These are phyloP conservation scores for Aphodius sticticus DNA, from an alignment of 2,888 invertebrate species.

Conservation along the genomic window DNA sequence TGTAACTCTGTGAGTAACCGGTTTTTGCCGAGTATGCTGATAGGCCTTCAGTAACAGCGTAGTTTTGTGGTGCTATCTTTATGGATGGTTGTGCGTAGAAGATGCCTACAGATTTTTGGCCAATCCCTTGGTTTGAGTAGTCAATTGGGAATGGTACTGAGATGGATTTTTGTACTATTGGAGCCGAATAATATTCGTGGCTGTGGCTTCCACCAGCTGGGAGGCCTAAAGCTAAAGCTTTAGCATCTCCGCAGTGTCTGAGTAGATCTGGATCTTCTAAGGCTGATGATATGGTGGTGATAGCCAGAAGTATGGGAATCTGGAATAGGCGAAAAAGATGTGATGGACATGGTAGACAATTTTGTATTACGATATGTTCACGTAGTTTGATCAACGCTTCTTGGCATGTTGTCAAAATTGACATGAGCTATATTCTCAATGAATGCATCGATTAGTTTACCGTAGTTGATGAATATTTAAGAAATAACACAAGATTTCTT, in stretches of 20 bases:
- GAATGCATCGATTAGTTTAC: too few relatives aligned
- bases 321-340: background rate
- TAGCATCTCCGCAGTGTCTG: slow-evolving; percentile 48
- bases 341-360: too few relatives aligned
- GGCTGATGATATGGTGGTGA: slow-evolving; percentile 32
- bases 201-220: slow-evolving; percentile 39
- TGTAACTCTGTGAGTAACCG: slow-evolving; percentile 8
- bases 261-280: slow-evolving; percentile 49
- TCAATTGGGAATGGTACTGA: slow-evolving; percentile 19
- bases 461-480: too few relatives aligned
- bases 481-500: too few relatives aligned
- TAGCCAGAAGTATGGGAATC: background rate
- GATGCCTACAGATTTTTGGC: background rate
- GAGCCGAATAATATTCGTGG: slow-evolving; percentile 12
- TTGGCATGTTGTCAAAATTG: too few relatives aligned
- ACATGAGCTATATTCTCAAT: too few relatives aligned
- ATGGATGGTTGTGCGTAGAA: slow-evolving; percentile 10
- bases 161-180: slow-evolving; percentile 27
- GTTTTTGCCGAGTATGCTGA: slow-evolving; percentile 33
- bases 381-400: too few relatives aligned
- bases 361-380: too few relatives aligned
- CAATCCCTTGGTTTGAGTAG: background rate
- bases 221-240: slow-evolving; percentile 47
- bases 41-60: slow-evolving; percentile 43
- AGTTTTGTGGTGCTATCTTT: slow-evolving; percentile 35